A percentile compares a stretch with the other conserved stretches of the same genome.
Evolutionary conservation across 2,888 invertebrate species (phyloP).

Genomic region (Catocala sponsa): DNA sequence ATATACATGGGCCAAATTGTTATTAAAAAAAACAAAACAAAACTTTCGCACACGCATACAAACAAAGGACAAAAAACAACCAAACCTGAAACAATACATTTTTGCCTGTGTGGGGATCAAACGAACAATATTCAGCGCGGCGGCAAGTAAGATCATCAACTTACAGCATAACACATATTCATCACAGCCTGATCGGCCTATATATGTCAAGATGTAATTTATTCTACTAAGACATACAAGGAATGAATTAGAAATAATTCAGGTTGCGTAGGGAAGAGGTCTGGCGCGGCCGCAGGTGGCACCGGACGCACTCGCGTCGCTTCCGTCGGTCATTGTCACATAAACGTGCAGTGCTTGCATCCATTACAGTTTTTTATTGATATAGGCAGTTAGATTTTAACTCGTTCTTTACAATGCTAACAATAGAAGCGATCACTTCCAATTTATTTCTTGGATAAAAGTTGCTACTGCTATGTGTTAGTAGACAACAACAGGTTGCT

Average conservation of each 20-base stretch:
- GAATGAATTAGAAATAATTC: conserved; percentile 55
- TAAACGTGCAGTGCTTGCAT: conserved; percentile 55
- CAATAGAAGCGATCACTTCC: conserved; percentile 27
- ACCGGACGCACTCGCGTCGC: conserved; percentile 59
- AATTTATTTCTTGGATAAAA: conserved; percentile 25
- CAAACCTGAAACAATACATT: too few relatives aligned
- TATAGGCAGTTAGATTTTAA: conserved; percentile 34
- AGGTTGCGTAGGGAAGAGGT: conserved; percentile 59
- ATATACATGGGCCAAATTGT: too few relatives aligned
- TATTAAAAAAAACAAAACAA: too few relatives aligned
- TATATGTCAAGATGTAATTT: conserved; percentile 36
- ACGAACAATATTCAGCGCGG: too few relatives aligned
- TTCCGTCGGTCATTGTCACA: conserved; percentile 69
- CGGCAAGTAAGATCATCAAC: too few relatives aligned
- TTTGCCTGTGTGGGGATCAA: too few relatives aligned
- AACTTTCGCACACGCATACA: too few relatives aligned
- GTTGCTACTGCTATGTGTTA: background rate
- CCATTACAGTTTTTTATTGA: conserved; percentile 39
- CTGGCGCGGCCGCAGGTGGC: conserved; percentile 59
- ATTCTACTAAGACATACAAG: conserved; percentile 38
- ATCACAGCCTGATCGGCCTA: conserved; percentile 30
- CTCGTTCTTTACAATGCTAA: conserved; percentile 28
- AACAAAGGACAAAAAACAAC: too few relatives aligned
- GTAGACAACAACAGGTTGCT: conserved; percentile 2
- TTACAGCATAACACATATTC: conserved; percentile 14